Conservation (phyloP, 37 sponge, comb jelly and placozoan species). For the Axinella damicornis region DNA sequence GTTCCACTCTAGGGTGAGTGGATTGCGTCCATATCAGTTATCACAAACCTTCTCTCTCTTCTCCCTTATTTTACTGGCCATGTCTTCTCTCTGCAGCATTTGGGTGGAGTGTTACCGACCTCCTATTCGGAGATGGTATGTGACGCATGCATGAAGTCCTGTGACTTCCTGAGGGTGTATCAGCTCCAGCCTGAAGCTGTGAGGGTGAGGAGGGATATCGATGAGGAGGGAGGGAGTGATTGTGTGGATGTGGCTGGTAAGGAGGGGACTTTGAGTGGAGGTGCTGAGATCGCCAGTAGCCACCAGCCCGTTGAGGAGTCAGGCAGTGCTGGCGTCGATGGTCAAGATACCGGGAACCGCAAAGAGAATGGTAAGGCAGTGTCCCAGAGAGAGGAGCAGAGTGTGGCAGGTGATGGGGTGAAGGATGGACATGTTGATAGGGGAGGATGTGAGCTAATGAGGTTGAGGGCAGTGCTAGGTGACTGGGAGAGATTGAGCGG, state of each 20-base stretch:
- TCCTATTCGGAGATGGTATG: constrained; percentile 84
- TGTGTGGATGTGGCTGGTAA: neutral
- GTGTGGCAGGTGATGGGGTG: too few species aligned
- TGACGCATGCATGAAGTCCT: constrained; percentile 68
- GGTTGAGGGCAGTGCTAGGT: neutral
- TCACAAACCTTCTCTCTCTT: neutral
- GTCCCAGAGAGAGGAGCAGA: too few species aligned
- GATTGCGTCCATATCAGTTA: too few species aligned
- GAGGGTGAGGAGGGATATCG: constrained; percentile 10
- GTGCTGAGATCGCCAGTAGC: too few species aligned
- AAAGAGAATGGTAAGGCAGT: too few species aligned
- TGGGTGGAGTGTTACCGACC: constrained; percentile 49
- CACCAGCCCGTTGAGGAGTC: too few species aligned
- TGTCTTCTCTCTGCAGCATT: constrained; percentile 63
- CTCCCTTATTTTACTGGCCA: neutral
- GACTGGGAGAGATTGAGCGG: too few species aligned
- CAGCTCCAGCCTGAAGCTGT: constrained; percentile 21
- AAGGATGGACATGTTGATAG: neutral
- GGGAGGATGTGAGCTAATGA: constrained; percentile 27
- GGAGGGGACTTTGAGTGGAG: neutral
- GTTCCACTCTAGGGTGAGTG: constrained; percentile 91
- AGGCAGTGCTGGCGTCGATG: too few species aligned
- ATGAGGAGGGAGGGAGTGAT: neutral
- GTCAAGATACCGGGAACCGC: too few species aligned
- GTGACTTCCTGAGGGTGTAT: constrained; percentile 57